phyloP scores from a whole-genome alignment of 2,113 vertebrate species.

The Gobius niger region DNA sequence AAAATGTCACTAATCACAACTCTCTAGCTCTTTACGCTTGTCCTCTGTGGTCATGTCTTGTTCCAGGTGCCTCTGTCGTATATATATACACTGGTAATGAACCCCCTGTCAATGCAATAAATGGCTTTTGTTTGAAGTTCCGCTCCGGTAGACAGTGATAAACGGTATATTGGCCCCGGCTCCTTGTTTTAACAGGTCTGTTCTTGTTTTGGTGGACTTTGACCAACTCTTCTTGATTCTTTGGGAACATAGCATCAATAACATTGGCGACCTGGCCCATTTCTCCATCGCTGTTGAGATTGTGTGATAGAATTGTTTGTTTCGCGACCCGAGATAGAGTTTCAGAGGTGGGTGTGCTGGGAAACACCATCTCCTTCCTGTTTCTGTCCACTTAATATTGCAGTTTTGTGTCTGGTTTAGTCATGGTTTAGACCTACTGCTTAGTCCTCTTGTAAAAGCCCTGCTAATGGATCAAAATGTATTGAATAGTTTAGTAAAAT shows the following conservation, averaged over 20 bases:
- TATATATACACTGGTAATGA: conserved; percentile 27
- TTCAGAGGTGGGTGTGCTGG: neutral
- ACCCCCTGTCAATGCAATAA: conserved; percentile 11
- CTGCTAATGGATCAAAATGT: too few relatives aligned
- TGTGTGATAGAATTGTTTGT: too few relatives aligned
- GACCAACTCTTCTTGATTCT: neutral
- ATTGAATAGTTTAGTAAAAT: too few relatives aligned
- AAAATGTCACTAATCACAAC: too few relatives aligned
- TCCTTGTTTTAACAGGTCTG: neutral
- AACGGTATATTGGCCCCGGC: neutral
- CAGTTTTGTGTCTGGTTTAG: too few relatives aligned
- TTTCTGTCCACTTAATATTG: neutral
- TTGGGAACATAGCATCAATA: neutral
- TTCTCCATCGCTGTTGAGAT: neutral
- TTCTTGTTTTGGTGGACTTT: conserved; percentile 7
- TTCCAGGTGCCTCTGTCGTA: conserved; percentile 33
- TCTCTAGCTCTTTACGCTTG: too few relatives aligned
- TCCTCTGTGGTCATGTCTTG: neutral
- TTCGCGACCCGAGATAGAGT: neutral
- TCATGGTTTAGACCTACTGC: too few relatives aligned
- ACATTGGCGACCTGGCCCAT: neutral
- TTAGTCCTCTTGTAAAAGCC: too few relatives aligned
- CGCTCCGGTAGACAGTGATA: neutral
- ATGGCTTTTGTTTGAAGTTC: neutral
- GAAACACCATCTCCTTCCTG: neutral